These are phyloP conservation scores for Tachycineta bicolor DNA, from an alignment of 2,113 vertebrate species.

Conservation along the genomic window DNA sequence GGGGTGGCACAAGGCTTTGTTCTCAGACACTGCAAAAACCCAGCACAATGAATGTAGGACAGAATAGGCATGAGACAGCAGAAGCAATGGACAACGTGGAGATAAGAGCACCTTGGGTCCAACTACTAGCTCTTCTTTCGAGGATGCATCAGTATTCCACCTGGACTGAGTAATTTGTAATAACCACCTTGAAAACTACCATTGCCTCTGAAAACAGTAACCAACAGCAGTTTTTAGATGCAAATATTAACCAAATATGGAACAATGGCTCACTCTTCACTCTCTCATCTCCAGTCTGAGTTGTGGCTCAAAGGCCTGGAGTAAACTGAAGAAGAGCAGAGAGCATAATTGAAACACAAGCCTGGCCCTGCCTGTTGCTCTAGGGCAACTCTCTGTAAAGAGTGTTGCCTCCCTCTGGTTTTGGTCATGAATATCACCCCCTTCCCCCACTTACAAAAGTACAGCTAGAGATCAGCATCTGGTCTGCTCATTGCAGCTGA, in stretches of 20 bases:
- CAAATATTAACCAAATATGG: neutral
- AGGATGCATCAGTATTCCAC: neutral
- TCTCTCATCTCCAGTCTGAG: neutral
- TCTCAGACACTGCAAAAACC: conserved; percentile 91
- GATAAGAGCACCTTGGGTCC: neutral
- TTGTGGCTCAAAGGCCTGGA: neutral
- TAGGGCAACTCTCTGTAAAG: neutral
- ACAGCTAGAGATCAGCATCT: neutral
- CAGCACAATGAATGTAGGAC: neutral
- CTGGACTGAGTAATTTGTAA: neutral
- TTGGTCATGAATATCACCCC: neutral
- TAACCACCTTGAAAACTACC: neutral
- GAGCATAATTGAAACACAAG: neutral
- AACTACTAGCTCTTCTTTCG: neutral
- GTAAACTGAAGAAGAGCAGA: neutral
- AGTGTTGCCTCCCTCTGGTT: neutral
- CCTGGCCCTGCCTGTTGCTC: neutral
- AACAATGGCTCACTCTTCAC: neutral
- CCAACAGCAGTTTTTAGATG: neutral
- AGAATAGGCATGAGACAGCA: neutral
- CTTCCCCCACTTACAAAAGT: neutral
- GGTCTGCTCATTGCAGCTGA: neutral
- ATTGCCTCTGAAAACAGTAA: neutral
- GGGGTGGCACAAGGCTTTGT: conserved; percentile 94
- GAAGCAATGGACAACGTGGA: neutral